Percentiles rank a stretch among this genome's conserved stretches.
Evolutionary conservation across 2,113 vertebrate genomes (phyloP).

Genomic region (Campylorhamphus procurvoides): DNA sequence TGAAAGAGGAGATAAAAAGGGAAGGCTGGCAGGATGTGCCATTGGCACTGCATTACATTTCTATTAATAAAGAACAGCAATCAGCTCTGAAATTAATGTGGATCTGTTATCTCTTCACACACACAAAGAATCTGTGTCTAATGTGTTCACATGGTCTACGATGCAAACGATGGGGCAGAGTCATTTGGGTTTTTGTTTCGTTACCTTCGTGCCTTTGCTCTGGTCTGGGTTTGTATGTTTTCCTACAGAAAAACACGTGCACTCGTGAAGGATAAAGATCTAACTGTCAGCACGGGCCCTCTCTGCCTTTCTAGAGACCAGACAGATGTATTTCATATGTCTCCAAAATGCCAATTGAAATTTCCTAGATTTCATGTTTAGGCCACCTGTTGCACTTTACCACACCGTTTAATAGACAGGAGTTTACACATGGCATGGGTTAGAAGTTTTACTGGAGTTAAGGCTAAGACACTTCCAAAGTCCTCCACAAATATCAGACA

Average conservation of each 20-base stretch:
- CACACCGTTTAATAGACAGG: background rate
- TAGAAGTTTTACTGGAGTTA: background rate
- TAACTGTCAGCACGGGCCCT: background rate
- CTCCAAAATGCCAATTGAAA: background rate
- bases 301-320: background rate
- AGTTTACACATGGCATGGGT: background rate
- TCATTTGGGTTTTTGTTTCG: background rate
- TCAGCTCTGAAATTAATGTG: constrained; percentile 23
- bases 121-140: background rate
- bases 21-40: constrained; percentile 21
- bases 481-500: background rate
- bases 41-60: background rate
- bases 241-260: background rate
- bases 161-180: background rate
- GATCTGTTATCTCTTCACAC: background rate
- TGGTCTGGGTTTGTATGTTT: background rate
- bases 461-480: background rate
- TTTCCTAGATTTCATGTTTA: background rate
- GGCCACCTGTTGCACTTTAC: background rate
- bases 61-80: constrained; percentile 26
- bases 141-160: fast-evolving
- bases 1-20: background rate
- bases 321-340: background rate
- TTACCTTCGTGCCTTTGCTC: background rate
- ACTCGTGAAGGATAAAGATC: background rate